Base-by-base conservation (phyloP, 1,140 invertebrate genomes). In the Caenorhabditis latens region DNA sequence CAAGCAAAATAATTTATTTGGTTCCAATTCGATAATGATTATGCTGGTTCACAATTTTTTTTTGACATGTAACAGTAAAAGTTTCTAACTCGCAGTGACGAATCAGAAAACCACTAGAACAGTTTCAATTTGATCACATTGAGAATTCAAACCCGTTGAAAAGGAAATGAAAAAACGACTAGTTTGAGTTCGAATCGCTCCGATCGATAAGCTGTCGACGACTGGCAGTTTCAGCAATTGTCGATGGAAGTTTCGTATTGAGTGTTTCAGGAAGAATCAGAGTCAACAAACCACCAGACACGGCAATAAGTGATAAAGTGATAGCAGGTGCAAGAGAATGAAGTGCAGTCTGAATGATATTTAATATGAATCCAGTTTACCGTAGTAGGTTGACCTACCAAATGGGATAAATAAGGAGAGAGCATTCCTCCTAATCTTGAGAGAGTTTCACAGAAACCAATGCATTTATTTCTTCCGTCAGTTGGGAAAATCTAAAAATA, bases 351-450 rank as follows among this genome's bases (percentile, higher is more conserved):
- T 89, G 83, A 83, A 89, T 88, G 21, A n/a, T 63, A 32, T 84
- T 16, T 7, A 57, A 55, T 24, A 46, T 79, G 43, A 85, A 19
- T 19, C 14, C 4, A n/a, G 82, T 1, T 65, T 67, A 32, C 32
- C 8, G 24, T 32, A 11, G 11, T 85, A 5, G 42, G 13, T 21
- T 40, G 43, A 67, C 87, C 14, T 24, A 89, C 88, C 87, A 89
- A 58, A 53, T 55, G 42, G 11, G 57, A 40, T 6, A 88, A 58
- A 57, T 88, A 83, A 7, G 88, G 85, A 40, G 88, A 88, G 4
- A 89, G 53, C 48, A 88, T 89, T 46, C 88, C 87, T 42, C 88
- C 88, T 16, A 88, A 71, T 63, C 87, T 71, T 21, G 88, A 89
- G 9, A 88, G 42, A 6, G 83, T 85, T 16, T 84, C 67, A 61